Percentiles rank a stretch among this genome's conserved stretches.
phyloP scores from a whole-genome alignment of 2,888 invertebrate genomes.

The Arge pagana region DNA sequence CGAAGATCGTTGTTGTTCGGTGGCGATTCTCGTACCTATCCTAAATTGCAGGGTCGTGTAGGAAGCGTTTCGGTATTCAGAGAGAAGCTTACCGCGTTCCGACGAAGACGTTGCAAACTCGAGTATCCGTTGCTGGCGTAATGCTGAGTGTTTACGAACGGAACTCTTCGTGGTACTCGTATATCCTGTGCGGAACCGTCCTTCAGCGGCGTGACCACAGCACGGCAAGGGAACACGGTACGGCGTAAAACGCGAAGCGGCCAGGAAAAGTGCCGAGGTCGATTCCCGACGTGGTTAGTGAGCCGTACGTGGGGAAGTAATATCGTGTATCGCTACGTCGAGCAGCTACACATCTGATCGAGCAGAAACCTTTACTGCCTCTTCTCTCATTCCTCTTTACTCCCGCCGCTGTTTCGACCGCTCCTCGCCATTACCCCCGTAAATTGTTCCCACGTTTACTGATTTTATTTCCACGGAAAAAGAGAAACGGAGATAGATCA shows the following conservation, averaged over 20 bases:
- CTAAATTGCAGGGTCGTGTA: too few species aligned
- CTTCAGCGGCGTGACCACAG: slow-evolving; percentile 7
- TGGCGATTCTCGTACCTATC: too few species aligned
- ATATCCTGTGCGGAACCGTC: too few species aligned
- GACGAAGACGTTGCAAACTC: too few species aligned
- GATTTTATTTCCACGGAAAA: slow-evolving; percentile 40
- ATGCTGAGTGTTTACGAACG: too few species aligned
- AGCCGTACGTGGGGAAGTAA: slow-evolving; percentile 35
- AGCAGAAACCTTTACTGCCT: slow-evolving; percentile 48
- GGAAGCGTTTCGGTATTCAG: too few species aligned
- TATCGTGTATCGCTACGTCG: slow-evolving; percentile 48
- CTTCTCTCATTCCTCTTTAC: slow-evolving; percentile 10
- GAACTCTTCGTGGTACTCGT: too few species aligned
- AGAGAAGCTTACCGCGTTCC: too few species aligned
- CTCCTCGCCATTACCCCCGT: slow-evolving; percentile 30
- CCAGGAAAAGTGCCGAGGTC: slow-evolving; percentile 17
- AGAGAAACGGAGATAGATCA: too few species aligned
- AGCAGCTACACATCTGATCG: slow-evolving; percentile 48
- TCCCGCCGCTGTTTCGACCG: neutral
- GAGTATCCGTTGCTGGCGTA: too few species aligned
- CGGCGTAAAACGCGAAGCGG: slow-evolving; percentile 22
- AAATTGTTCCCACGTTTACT: slow-evolving; percentile 43
- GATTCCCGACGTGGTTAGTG: slow-evolving; percentile 20
- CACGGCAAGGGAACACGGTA: slow-evolving; percentile 25
- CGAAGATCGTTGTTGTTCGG: too few species aligned